Evolutionary conservation across 2,888 invertebrate species (phyloP).

Genomic region (Callinectes sapidus): DNA sequence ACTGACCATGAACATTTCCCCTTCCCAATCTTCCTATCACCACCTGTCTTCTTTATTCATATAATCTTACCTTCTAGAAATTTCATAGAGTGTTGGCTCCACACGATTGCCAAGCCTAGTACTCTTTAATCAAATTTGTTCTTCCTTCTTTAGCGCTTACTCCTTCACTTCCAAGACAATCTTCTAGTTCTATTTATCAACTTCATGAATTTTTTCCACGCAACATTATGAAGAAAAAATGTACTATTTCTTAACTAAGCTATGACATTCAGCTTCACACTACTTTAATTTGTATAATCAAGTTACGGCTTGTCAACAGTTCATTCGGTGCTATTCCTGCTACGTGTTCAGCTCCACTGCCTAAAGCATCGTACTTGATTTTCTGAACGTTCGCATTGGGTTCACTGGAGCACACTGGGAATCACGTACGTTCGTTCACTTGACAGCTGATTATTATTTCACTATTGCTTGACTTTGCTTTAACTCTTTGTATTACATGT

Average conservation of each 20-base stretch:
- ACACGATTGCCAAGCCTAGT: no score
- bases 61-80: no score
- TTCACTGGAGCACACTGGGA: neutral
- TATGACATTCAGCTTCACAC: no score
- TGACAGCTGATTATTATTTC: neutral
- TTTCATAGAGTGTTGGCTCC: no score
- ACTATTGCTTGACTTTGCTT: neutral
- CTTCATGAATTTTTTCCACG: neutral
- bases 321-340: neutral
- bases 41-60: no score
- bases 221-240: no score
- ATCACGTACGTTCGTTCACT: neutral
- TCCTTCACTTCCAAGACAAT: neutral
- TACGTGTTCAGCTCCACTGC: neutral
- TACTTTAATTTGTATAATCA: neutral
- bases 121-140: neutral
- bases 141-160: neutral
- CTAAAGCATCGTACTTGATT: neutral
- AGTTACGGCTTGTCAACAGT: neutral
- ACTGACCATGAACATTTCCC: no score
- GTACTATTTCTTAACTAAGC: no score
- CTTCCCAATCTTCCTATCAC: no score
- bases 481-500: no score
- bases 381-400: neutral
- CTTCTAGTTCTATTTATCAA: neutral